Percentiles rank a stretch among this genome's conserved stretches.
These are phyloP conservation scores for Halcyon chelicuti DNA, from an alignment of 2,797 vertebrate species.

Conservation along the genomic window DNA sequence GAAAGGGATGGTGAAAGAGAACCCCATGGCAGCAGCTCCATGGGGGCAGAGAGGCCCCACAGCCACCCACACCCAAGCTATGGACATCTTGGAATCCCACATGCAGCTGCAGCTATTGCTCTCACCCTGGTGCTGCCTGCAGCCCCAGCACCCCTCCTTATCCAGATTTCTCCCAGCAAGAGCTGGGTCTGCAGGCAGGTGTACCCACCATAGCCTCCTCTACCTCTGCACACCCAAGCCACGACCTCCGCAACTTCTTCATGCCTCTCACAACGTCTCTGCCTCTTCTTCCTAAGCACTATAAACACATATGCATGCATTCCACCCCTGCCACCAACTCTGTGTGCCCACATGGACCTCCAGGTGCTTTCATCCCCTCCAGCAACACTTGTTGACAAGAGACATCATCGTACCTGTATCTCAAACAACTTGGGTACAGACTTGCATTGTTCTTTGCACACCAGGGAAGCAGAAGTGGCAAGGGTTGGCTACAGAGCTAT, in stretches of 20 bases:
- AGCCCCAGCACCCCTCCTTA: not conserved
- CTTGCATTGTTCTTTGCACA: accelerated
- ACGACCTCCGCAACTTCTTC: accelerated
- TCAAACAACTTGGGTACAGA: not conserved
- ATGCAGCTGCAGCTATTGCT: accelerated
- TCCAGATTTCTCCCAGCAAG: accelerated
- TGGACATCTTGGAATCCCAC: not conserved
- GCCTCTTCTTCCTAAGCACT: not conserved
- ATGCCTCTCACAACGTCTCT: not conserved
- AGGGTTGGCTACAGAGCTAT: accelerated
- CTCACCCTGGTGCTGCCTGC: not conserved
- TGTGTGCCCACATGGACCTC: accelerated
- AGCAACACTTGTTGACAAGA: not conserved
- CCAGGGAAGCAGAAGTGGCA: not conserved
- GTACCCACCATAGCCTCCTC: not conserved
- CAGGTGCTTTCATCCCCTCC: accelerated
- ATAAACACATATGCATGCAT: accelerated
- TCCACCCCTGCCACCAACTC: not conserved
- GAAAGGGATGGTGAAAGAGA: not conserved
- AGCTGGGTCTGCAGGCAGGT: not conserved
- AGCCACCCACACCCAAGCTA: not conserved
- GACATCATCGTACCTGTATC: accelerated
- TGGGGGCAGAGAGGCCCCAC: not conserved
- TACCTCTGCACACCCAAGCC: accelerated
- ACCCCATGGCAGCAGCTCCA: not conserved